phyloP scores from a whole-genome alignment of 2,888 invertebrate genomes.

The Sminthurinus aureus region DNA sequence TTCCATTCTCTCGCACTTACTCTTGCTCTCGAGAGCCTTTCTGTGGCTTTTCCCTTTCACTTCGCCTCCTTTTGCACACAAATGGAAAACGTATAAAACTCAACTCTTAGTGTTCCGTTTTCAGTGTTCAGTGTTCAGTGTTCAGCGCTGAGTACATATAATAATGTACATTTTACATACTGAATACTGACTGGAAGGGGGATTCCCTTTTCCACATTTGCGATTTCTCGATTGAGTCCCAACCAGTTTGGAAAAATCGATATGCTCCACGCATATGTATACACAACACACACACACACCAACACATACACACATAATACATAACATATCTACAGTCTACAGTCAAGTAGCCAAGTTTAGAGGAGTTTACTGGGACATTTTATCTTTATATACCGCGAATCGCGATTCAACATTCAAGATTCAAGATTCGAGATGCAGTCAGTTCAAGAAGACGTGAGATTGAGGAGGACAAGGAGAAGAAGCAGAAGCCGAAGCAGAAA shows the following conservation, averaged over 20 bases:
- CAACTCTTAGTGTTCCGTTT: too few relatives aligned
- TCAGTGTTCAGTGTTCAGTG: too few relatives aligned
- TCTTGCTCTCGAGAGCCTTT: conserved; percentile 13
- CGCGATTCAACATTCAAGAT: too few relatives aligned
- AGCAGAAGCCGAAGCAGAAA: background rate
- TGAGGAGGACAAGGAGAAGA: background rate
- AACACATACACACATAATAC: too few relatives aligned
- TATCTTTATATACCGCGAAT: too few relatives aligned
- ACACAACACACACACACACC: background rate
- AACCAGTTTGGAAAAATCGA: conserved; percentile 44
- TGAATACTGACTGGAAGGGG: background rate
- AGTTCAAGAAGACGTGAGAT: too few relatives aligned
- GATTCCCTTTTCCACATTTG: conserved; percentile 41
- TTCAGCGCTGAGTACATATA: background rate
- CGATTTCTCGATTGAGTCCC: conserved; percentile 47
- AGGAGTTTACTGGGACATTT: conserved; percentile 26
- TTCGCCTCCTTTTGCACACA: background rate
- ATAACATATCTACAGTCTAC: background rate
- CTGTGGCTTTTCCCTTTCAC: background rate
- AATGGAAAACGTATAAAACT: background rate
- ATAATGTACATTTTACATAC: background rate
- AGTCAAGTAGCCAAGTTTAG: conserved; percentile 1
- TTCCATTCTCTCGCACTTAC: background rate
- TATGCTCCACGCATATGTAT: conserved; percentile 36
- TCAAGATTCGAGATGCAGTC: too few relatives aligned